phyloP scores from a whole-genome alignment of 2,888 invertebrate species.

The Acleris sparsana region DNA sequence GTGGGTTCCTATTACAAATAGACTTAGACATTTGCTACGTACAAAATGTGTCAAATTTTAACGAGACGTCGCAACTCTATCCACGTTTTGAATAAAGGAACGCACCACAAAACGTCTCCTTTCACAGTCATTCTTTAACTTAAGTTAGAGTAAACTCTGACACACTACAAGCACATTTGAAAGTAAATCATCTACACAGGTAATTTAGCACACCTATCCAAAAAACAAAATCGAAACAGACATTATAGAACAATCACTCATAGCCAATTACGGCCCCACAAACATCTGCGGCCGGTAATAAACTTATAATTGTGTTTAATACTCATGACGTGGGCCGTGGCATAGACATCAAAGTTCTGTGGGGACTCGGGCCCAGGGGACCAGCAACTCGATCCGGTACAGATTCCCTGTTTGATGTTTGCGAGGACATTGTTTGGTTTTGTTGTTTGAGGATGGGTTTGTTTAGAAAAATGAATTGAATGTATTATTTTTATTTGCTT shows the following conservation, averaged over 20 bases:
- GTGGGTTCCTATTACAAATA: no score
- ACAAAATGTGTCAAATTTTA: no score
- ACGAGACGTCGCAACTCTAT: no score
- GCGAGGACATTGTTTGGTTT: conserved; percentile 25
- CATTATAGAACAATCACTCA: conserved; percentile 41
- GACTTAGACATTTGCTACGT: no score
- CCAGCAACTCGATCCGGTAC: conserved; percentile 27
- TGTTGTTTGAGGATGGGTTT: conserved; percentile 19
- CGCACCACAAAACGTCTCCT: no score
- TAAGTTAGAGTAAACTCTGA: no score
- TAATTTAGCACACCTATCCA: no score
- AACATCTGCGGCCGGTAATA: conserved; percentile 68
- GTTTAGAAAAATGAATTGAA: conserved; percentile 28
- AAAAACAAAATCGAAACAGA: neutral
- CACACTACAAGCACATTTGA: no score
- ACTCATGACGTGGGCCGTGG: conserved; percentile 49
- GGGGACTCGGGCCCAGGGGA: conserved; percentile 33
- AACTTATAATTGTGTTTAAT: conserved; percentile 75
- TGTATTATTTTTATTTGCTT: conserved; percentile 24
- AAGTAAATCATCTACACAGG: no score
- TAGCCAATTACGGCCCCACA: conserved; percentile 38
- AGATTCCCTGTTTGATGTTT: conserved; percentile 35
- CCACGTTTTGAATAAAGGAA: no score
- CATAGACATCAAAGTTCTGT: conserved; percentile 41
- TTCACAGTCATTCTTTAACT: no score